Evolutionary conservation across 2,797 vertebrate species (phyloP), one percentile per base, ranked within the genome.

Genomic region (Denticeps clupeoides): DNA sequence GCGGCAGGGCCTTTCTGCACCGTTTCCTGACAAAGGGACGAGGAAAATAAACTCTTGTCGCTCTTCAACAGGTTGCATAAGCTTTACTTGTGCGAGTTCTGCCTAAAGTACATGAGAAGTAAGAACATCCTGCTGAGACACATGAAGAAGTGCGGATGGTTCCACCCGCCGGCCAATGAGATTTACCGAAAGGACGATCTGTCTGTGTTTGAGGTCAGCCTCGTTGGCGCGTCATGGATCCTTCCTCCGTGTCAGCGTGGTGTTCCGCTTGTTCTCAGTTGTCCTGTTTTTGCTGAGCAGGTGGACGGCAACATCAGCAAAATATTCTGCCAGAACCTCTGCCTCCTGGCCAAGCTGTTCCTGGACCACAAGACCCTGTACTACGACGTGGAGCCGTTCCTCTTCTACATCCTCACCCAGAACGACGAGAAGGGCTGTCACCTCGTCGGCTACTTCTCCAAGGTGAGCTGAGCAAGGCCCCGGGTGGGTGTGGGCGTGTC

Each of bases 291-390:
- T 32, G 16, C 27, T 45, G 18, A 19, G 73, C 79, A 99, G 95
- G 95, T 99, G 85, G 95, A 99, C 84, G 95, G 95, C 83, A 98
- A 97, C 81, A 82, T 94, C 83, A 99, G 95, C 88, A 99, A 97
- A 89, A 94, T 96, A 60, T 99, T 95, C 82, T 97, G 95, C 89
- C 95, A 99, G 89, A 99, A 97, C 81, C 93, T 99, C 77, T 99
- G 95, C 79, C 87, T 99, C 79, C 82, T 99, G 81, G 95, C 95
- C 77, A 99, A 99, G 82, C 93, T 99, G 74, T 99, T 99, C 80
- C 83, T 99, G 86, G 95, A 99, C 83, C 95, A 99, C 84, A 99
- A 99, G 84, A 99, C 95, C 19, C 83, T 97, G 68, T 99, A 99
- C 86, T 99, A 99, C 56, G 95, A 99, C 72, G 95, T 99, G 64